Conservation (phyloP, 2,797 vertebrate genomes). For the Lates japonicus region DNA sequence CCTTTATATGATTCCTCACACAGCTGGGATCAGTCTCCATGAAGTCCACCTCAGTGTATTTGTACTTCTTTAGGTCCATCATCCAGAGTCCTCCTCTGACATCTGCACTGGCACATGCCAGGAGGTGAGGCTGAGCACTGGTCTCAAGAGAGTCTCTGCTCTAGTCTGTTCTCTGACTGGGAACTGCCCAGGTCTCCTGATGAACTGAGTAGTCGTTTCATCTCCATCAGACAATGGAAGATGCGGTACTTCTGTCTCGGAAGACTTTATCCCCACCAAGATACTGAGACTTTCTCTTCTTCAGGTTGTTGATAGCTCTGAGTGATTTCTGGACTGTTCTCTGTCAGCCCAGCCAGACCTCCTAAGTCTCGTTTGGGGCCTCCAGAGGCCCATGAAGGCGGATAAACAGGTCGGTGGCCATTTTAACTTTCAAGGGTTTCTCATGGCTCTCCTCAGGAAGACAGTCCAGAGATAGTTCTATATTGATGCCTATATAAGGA, state of each 20-base stretch:
- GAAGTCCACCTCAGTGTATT: too few relatives aligned
- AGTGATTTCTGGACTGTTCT: too few relatives aligned
- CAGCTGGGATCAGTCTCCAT: slow-evolving; percentile 21
- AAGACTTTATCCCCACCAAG: too few relatives aligned
- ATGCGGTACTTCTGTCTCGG: too few relatives aligned
- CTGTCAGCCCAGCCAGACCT: not conserved
- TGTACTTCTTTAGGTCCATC: slow-evolving; percentile 29
- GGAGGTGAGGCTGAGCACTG: slow-evolving; percentile 22
- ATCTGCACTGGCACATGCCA: too few relatives aligned
- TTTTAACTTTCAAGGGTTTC: not conserved
- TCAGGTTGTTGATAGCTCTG: too few relatives aligned
- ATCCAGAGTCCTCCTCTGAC: slow-evolving; percentile 30
- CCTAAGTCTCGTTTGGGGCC: not conserved
- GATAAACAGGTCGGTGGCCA: slow-evolving; percentile 8
- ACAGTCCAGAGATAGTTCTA: not conserved
- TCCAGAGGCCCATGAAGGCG: slow-evolving; percentile 9
- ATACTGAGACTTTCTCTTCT: too few relatives aligned
- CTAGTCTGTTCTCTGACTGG: slow-evolving; percentile 15
- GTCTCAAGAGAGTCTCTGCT: not conserved
- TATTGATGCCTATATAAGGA: too few relatives aligned
- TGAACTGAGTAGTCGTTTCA: not conserved
- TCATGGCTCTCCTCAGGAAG: not conserved
- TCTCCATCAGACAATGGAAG: not conserved
- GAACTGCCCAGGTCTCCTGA: slow-evolving; percentile 13
- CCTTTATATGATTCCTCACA: too few relatives aligned